phyloP scores from a whole-genome alignment of 2,113 vertebrate genomes.

The Vulpes ferrilata region DNA sequence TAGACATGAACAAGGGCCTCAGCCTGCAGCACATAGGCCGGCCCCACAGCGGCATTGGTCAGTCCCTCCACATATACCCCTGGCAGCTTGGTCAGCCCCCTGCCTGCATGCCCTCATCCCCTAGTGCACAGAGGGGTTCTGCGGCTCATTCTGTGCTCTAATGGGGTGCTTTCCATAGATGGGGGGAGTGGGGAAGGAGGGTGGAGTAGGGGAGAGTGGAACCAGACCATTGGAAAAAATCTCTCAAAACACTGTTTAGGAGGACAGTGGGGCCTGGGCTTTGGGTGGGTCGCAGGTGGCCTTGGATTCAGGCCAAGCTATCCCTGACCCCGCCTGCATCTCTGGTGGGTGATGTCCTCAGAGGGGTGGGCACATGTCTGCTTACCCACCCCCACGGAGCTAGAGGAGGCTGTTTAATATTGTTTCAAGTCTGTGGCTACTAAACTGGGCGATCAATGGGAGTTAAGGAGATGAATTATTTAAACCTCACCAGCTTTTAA shows the following conservation, averaged over 20 bases:
- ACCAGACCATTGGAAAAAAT: neutral
- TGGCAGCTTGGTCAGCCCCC: conserved; percentile 64
- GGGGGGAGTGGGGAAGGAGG: neutral
- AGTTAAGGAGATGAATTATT: conserved; percentile 99
- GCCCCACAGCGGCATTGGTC: conserved; percentile 93
- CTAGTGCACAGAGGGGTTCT: conserved; percentile 33
- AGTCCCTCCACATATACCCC: conserved; percentile 81
- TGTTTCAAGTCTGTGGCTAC: conserved; percentile 95
- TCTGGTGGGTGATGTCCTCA: conserved; percentile 56
- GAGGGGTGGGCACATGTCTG: conserved; percentile 66
- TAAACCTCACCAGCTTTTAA: conserved; percentile 98
- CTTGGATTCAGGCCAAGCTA: conserved; percentile 29
- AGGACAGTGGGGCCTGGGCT: conserved; percentile 36
- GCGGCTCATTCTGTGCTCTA: conserved; percentile 23
- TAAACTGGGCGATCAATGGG: conserved; percentile 99
- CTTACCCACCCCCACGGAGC: conserved; percentile 81
- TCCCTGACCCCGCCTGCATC: neutral
- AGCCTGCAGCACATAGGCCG: conserved; percentile 92
- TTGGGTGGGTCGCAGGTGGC: conserved; percentile 48
- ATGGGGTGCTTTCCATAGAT: neutral
- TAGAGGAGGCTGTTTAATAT: conserved; percentile 97
- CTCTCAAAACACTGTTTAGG: conserved; percentile 1
- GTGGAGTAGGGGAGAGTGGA: neutral
- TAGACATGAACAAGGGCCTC: conserved; percentile 94
- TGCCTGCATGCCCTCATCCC: conserved; percentile 19